phyloP scores from a whole-genome alignment of 2,888 invertebrate species.

The Rugalucina vietnamica region DNA sequence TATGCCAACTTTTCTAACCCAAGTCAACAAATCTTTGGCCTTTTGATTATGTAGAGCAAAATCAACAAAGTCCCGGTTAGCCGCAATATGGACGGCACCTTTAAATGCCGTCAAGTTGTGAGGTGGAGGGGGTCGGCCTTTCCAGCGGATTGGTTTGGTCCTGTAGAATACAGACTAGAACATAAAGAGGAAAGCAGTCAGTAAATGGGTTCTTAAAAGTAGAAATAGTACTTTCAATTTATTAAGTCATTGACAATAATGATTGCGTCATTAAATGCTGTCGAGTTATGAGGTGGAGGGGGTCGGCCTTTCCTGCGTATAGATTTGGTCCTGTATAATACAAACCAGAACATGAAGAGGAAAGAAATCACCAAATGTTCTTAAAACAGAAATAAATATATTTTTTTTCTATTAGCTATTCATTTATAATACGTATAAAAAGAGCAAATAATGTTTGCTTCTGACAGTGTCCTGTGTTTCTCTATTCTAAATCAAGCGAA shows the following conservation, averaged over 20 bases:
- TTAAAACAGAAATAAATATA: no score
- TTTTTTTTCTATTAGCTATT: no score
- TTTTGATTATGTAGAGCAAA: conserved; percentile 66
- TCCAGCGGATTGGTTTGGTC: conserved; percentile 53
- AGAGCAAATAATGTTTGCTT: no score
- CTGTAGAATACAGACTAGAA: no score
- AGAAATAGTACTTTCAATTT: no score
- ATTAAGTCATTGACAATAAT: conserved; percentile 72
- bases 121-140: conserved; percentile 50
- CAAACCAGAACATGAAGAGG: no score
- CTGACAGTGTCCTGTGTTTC: no score
- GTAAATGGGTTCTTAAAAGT: no score
- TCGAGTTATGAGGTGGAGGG: conserved; percentile 59
- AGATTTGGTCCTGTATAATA: conserved; percentile 53
- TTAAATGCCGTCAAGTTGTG: conserved; percentile 67
- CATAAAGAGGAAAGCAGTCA: no score
- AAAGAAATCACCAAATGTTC: no score
- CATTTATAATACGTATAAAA: conserved; percentile 75
- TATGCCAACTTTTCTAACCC: conserved; percentile 69
- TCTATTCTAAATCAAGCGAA: no score
- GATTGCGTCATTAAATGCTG: conserved; percentile 73
- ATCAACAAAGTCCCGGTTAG: conserved; percentile 73
- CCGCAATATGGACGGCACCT: conserved; percentile 76
- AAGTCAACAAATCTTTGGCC: conserved; percentile 71
- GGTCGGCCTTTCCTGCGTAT: conserved; percentile 52